phyloP scores from a whole-genome alignment of 2,888 invertebrate genomes.

The Clitarchus hookeri region DNA sequence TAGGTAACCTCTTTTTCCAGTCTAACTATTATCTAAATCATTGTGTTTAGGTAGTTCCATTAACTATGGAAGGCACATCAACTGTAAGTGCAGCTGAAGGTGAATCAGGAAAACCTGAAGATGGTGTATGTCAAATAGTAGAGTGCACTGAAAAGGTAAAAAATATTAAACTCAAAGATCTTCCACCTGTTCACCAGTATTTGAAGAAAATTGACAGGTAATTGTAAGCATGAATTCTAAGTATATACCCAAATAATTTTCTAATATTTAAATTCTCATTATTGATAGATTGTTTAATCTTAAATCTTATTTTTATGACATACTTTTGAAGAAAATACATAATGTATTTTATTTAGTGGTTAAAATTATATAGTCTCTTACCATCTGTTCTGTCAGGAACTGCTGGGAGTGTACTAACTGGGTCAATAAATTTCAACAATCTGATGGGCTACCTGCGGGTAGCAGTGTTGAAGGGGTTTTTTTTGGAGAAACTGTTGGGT shows the following conservation, averaged over 20 bases:
- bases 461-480: too few species aligned
- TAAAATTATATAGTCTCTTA: neutral
- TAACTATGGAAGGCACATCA: neutral
- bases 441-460: neutral
- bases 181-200: constrained; percentile 36
- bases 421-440: neutral
- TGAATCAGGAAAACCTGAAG: constrained; percentile 15
- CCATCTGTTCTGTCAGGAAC: neutral
- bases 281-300: neutral
- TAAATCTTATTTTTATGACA: neutral
- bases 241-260: too few species aligned
- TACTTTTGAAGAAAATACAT: too few species aligned
- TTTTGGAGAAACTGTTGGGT: too few species aligned
- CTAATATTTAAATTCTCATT: neutral
- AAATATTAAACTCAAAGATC: constrained; percentile 35
- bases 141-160: constrained; percentile 20
- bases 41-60: neutral
- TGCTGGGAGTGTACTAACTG: neutral
- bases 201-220: constrained; percentile 37
- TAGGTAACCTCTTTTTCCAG: neutral
- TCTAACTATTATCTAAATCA: neutral
- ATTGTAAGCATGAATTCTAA: neutral
- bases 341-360: too few species aligned
- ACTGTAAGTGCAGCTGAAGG: neutral
- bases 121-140: constrained; percentile 16